Percentiles rank a stretch among this genome's conserved stretches.
phyloP scores from a whole-genome alignment of 1,140 invertebrate genomes.

The Aphis gossypii region DNA sequence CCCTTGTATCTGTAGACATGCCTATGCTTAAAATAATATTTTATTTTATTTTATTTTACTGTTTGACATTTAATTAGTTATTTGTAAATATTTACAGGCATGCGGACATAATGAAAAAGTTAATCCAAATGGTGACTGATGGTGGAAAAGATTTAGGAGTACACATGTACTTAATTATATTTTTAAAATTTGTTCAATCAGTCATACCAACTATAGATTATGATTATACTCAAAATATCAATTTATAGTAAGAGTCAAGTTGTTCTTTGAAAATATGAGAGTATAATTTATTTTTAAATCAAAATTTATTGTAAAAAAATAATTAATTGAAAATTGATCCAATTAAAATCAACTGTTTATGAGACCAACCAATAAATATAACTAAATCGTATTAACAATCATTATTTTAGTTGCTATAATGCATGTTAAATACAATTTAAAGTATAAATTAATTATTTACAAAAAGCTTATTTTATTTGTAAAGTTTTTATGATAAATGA shows the following conservation, averaged over 20 bases:
- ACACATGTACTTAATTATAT: constrained; percentile 98
- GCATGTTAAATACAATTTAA: background rate
- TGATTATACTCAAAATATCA: constrained; percentile 92
- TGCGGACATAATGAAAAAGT: constrained; percentile 99
- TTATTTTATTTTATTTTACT: no score
- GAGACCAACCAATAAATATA: background rate
- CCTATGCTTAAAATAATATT: no score
- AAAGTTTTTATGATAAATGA: background rate
- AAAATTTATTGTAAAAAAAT: background rate
- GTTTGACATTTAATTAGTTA: background rate
- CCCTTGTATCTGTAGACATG: no score
- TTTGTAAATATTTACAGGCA: constrained; percentile 73
- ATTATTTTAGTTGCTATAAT: background rate
- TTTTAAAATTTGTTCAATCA: constrained; percentile 99
- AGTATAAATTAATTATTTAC: background rate
- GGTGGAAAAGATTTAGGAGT: constrained; percentile 95
- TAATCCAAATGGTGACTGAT: constrained; percentile 96
- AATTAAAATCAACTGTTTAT: background rate
- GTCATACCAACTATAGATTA: constrained; percentile 99
- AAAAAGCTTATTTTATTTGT: background rate
- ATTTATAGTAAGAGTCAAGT: constrained; percentile 12
- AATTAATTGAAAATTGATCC: background rate
- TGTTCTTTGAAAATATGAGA: background rate
- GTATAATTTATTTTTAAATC: background rate
- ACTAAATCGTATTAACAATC: background rate